Evolutionary conservation across 2,888 invertebrate species (phyloP).

Genomic region (Anoplius nigerrimus): DNA sequence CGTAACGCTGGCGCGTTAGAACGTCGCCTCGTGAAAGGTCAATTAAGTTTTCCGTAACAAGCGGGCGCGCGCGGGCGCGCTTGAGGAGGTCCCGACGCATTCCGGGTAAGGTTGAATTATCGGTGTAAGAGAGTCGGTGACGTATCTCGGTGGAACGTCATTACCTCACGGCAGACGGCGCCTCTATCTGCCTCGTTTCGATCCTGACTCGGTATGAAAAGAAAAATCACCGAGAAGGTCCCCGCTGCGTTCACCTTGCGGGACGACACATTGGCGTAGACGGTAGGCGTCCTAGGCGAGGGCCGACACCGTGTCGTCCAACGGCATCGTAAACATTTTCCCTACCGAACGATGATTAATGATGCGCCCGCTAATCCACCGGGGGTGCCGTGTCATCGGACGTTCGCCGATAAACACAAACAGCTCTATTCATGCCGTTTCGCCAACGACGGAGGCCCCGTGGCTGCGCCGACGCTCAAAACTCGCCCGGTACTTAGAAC

Average conservation of each 20-base stretch:
- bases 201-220: not conserved
- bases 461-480: conserved; percentile 37
- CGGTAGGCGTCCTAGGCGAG: conserved; percentile 25
- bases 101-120: no score
- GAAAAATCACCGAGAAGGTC: conserved; percentile 16
- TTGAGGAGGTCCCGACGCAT: no score
- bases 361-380: conserved; percentile 54
- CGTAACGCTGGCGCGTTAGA: not conserved
- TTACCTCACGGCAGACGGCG: no score
- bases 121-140: not conserved
- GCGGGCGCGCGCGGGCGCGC: not conserved
- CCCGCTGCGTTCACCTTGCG: conserved; percentile 25
- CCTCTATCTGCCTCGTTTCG: no score
- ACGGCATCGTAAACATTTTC: conserved; percentile 30
- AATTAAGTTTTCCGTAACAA: not conserved
- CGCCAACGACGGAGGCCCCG: conserved; percentile 30
- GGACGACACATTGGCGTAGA: conserved; percentile 35
- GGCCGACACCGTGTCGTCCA: conserved; percentile 24
- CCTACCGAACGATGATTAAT: conserved; percentile 64
- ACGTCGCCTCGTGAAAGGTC: not conserved
- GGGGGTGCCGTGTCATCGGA: conserved; percentile 61
- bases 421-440: conserved; percentile 46
- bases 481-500: conserved; percentile 31
- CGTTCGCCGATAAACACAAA: conserved; percentile 44
- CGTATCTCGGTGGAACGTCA: not conserved